A percentile compares a stretch with the other conserved stretches of the same genome.
Conservation (phyloP, 2,113 vertebrate genomes). For the Capreolus pygargus region DNA sequence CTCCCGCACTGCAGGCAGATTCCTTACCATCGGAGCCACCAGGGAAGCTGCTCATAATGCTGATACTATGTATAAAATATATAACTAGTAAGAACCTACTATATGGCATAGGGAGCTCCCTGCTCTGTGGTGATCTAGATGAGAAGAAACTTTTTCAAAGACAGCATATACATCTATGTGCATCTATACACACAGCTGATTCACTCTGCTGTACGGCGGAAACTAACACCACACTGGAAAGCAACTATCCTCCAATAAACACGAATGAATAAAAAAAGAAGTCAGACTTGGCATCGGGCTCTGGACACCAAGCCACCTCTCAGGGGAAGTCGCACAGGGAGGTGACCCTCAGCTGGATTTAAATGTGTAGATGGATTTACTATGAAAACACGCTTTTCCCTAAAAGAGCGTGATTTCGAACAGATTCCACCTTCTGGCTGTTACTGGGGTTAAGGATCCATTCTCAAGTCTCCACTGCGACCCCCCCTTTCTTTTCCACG, state of each 20-base stretch:
- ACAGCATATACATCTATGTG: neutral
- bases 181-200: neutral
- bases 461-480: neutral
- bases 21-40: neutral
- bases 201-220: neutral
- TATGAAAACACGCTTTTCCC: neutral
- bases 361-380: neutral
- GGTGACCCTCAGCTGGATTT: neutral
- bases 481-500: neutral
- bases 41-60: neutral
- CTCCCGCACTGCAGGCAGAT: neutral
- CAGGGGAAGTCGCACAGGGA: neutral
- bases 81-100: neutral
- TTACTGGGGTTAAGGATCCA: neutral
- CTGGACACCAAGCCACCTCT: neutral
- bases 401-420: neutral
- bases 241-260: neutral
- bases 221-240: neutral
- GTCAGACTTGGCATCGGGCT: neutral
- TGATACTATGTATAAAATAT: neutral
- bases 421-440: neutral
- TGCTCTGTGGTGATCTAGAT: neutral
- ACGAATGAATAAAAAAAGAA: neutral
- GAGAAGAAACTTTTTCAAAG: neutral
- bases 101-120: neutral